Evolutionary conservation across 2,797 vertebrate genomes (phyloP).

Genomic region (Echeneis naucrates): DNA sequence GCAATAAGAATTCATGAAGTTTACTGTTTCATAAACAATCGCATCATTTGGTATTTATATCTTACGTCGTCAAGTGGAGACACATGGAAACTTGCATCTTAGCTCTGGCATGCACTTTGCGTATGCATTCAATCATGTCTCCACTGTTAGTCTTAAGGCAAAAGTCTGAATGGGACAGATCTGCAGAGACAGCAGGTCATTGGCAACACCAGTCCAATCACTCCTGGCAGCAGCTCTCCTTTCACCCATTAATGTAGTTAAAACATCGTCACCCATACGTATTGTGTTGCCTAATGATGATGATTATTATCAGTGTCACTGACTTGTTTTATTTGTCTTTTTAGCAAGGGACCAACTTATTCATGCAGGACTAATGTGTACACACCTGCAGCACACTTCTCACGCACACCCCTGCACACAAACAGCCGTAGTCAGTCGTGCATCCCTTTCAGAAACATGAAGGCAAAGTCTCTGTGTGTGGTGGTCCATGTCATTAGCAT

Average conservation of each 20-base stretch:
- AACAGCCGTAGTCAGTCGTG: constrained; percentile 34
- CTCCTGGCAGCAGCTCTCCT: constrained; percentile 44
- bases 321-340: constrained; percentile 28
- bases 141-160: constrained; percentile 28
- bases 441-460: constrained; percentile 78
- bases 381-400: constrained; percentile 61
- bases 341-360: constrained; percentile 52
- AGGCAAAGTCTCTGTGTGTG: constrained; percentile 76
- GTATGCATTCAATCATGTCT: constrained; percentile 33
- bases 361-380: constrained; percentile 64
- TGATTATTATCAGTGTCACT: constrained; percentile 55
- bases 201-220: constrained; percentile 41
- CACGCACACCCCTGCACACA: constrained; percentile 18
- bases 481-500: constrained; percentile 86
- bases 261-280: constrained; percentile 71
- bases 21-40: constrained; percentile 57
- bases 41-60: constrained; percentile 61
- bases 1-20: constrained; percentile 52
- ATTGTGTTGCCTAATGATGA: constrained; percentile 71
- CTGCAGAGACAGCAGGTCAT: constrained; percentile 47
- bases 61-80: constrained; percentile 53
- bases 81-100: constrained; percentile 53
- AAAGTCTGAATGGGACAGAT: constrained; percentile 38
- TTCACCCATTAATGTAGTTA: constrained; percentile 69
- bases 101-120: constrained; percentile 35